Base-by-base conservation (phyloP, 2,113 vertebrate genomes). In the Campylomormyrus numenius region DNA sequence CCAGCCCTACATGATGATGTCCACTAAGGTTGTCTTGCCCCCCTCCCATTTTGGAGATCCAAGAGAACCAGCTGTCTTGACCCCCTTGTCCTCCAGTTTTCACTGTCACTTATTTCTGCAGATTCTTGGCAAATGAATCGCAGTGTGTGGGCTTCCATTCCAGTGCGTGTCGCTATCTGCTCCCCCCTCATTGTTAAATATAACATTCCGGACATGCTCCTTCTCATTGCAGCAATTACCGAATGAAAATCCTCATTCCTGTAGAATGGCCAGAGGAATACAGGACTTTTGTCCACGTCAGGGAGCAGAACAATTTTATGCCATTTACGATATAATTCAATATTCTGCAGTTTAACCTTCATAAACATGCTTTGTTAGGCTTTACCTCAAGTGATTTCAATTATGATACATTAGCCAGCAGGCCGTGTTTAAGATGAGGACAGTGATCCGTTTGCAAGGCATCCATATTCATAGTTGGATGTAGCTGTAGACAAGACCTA, bases 61-160 rank as follows among this genome's bases (percentile, higher is more conserved):
- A 17, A 74, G 9, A 48, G 46, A 27, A 46, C 9, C 45, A 52
- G 48, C 13, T 39, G 19, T 56, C 31, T 77, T 39, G 42, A 2
- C 74, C 50, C 10, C 91, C 89, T 90, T 92, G 93, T 93, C 92
- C 19, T 48, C 94, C 6, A 66, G 45, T 88, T 48, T 62, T 93
- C 92, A 93, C 90, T 53, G 90, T 53, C 90, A 92, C 91, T 93
- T 92, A 93, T 92, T 94, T 93, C 93, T 92, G 90, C 91, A 80
- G 92, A 94, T 94, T 94, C 93, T 91, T 90, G 86, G 90, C 90
- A 92, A 94, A 94, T 94, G 94, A 93, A 92, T 94, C 92, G 94
- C 94, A 92, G 35, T 74, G 35, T 45, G 56, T 19, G 35, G 31
- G 27, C 90, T 46, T 88, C 92, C 90, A 90, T 92, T 93, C 93